Evolutionary conservation across 2,797 vertebrate species (phyloP), one percentile per base, ranked within the genome.

Genomic region (Pseudomugil tenellus): DNA sequence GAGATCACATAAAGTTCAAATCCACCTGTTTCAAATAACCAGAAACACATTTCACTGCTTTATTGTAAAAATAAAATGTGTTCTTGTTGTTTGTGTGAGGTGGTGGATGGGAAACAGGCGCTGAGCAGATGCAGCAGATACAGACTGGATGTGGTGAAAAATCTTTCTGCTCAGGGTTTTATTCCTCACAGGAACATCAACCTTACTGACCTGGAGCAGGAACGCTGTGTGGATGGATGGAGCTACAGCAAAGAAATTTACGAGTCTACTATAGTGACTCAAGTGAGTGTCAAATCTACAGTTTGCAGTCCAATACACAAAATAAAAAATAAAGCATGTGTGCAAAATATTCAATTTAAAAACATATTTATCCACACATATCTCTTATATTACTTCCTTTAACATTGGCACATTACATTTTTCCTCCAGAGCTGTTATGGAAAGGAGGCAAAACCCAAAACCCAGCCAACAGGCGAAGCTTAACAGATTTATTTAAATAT

Each of bases 201-300:
- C 71, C 87, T 97, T 74, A 91, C 84, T 0, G 67, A 76, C 26
- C 76, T 97, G 84, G 83, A 90, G 79, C 92, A 90, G 84, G 96
- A 97, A 91, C 49, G 21, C 29, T 90, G 95, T 87, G 68, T 94
- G 88, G 94, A 95, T n/a, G 92, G 95, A 23, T 95, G 95, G 94
- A 92, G 69, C 72, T 96, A 95, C 89, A 94, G 92, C 84, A 89
- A 34, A 48, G 92, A 95, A 3, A 52, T 92, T 63, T 95, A 95
- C 66, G 76, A 56, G 25, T 93, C 94, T 67, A 96, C 94, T 26
- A 77, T 95, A 32, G 84, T 96, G 72, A 91, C 92, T 1, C 91
- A 96, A 91, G 95, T 95, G 69, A 19, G 46, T 35, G 3, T 28
- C 13, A 35, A 51, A 28, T 31, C 17, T 1, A 31, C 17, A 4